phyloP scores from a whole-genome alignment of 2,888 invertebrate genomes.

The Mythimna pallens region DNA sequence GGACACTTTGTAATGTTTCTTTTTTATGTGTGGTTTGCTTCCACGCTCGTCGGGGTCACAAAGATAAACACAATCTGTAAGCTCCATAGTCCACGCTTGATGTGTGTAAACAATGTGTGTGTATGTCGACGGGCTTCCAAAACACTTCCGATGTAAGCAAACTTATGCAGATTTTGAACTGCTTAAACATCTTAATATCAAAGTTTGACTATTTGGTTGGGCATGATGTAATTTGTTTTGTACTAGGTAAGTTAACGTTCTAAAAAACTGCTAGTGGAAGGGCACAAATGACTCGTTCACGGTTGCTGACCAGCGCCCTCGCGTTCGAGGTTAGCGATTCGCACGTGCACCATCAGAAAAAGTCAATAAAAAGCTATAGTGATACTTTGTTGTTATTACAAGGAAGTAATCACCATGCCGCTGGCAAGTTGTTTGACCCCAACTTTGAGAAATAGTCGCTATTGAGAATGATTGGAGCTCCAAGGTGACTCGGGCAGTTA shows the following conservation, averaged over 20 bases:
- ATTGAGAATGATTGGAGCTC: constrained; percentile 49
- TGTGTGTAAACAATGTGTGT: constrained; percentile 20
- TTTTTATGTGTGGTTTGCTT: constrained; percentile 28
- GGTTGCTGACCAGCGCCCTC: constrained; percentile 78
- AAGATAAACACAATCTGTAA: constrained; percentile 9
- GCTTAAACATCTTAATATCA: constrained; percentile 4
- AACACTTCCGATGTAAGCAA: not conserved
- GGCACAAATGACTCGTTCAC: constrained; percentile 77
- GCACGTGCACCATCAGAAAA: constrained; percentile 76
- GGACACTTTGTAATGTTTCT: constrained; percentile 29
- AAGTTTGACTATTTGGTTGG: constrained; percentile 3
- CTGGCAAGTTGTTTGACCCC: constrained; percentile 77
- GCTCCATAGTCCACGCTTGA: constrained; percentile 23
- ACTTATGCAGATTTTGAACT: constrained; percentile 2
- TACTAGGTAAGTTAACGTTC: constrained; percentile 10
- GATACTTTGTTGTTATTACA: constrained; percentile 68
- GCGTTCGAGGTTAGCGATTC: constrained; percentile 71
- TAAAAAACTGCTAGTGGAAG: constrained; percentile 62
- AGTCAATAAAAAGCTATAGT: constrained; percentile 69
- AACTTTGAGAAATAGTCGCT: constrained; percentile 64
- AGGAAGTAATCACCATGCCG: constrained; percentile 78
- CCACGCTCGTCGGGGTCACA: constrained; percentile 14
- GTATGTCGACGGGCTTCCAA: not conserved
- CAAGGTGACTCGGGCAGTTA: constrained; percentile 52
- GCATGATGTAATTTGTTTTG: constrained; percentile 13